phyloP scores from a whole-genome alignment of 2,888 invertebrate genomes.

The Agrotis puta region DNA sequence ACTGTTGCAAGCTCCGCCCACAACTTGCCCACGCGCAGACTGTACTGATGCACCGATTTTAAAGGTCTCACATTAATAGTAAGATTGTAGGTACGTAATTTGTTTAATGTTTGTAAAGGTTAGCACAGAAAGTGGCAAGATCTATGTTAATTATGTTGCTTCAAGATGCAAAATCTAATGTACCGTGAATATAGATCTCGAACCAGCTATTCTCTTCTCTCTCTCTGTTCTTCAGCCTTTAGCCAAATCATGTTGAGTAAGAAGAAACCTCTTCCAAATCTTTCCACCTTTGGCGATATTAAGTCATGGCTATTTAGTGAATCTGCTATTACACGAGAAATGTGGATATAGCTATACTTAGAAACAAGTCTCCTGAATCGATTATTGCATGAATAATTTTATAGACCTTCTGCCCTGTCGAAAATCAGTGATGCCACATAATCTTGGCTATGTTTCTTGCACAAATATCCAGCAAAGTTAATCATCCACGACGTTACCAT shows the following conservation, averaged over 20 bases:
- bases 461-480: constrained; percentile 2
- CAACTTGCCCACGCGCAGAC: constrained; percentile 71
- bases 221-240: no score
- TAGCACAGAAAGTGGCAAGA: constrained; percentile 4
- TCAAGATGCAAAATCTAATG: neutral
- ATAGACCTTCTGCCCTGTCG: neutral
- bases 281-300: no score
- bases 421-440: neutral
- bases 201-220: no score
- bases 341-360: no score
- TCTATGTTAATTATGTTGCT: neutral
- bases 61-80: constrained; percentile 57
- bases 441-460: constrained; percentile 5
- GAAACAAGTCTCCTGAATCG: no score
- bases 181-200: no score
- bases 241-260: no score
- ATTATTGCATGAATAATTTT: no score
- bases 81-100: constrained; percentile 30
- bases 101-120: constrained; percentile 32
- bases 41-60: constrained; percentile 68
- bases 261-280: no score
- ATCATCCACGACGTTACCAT: constrained; percentile 38
- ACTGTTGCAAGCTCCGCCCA: constrained; percentile 71
- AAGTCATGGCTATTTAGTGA: no score
- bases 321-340: no score